Conservation (phyloP, 2,888 invertebrate genomes). For the Magallana nippona region DNA sequence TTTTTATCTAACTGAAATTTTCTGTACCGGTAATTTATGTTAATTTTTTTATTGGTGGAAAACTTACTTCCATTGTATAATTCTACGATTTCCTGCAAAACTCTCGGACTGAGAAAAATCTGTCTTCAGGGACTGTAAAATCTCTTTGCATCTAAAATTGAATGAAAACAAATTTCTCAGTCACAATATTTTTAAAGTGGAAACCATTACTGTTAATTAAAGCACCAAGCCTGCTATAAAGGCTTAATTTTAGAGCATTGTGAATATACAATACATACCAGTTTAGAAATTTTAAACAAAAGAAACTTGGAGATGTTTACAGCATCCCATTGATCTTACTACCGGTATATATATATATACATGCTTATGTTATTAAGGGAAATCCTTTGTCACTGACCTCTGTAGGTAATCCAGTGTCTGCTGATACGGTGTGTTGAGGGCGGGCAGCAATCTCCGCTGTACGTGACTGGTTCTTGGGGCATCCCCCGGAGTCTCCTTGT, state of each 20-base stretch:
- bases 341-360: too few relatives aligned
- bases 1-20: too few relatives aligned
- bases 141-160: constrained; percentile 34
- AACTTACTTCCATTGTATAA: constrained; percentile 42
- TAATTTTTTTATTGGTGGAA: too few relatives aligned
- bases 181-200: neutral
- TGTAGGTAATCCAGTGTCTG: neutral
- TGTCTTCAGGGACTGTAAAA: constrained; percentile 16
- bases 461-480: neutral
- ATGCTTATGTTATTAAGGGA: too few relatives aligned
- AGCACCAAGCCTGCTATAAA: neutral
- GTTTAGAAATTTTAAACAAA: neutral
- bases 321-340: too few relatives aligned
- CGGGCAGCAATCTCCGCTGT: constrained; percentile 20
- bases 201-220: neutral
- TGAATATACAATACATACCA: neutral
- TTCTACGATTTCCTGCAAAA: constrained; percentile 22
- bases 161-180: too few relatives aligned
- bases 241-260: neutral
- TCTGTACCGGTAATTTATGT: too few relatives aligned
- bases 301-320: neutral
- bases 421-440: neutral
- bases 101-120: neutral
- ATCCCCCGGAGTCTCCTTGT: constrained; percentile 33
- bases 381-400: constrained; percentile 15